Base-by-base conservation (phyloP, 2,888 invertebrate genomes). In the Eutolmus rufibarbis region DNA sequence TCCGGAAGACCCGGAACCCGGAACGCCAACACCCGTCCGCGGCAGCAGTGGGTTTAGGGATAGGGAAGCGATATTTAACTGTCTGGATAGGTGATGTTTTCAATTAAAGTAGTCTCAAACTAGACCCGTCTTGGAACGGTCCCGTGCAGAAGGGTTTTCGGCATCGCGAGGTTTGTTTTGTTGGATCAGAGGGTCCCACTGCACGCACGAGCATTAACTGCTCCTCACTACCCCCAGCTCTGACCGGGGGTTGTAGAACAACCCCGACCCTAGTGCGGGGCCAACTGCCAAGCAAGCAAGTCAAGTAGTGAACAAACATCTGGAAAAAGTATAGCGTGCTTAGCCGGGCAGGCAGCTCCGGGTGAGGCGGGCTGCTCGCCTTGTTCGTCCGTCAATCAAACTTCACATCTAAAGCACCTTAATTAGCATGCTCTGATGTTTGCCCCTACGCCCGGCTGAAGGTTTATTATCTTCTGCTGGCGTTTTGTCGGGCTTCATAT, bases 401-500 rank as follows among this genome's bases (percentile, higher is more conserved):
- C 28, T 79, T 79, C 43, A 79, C 28, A 79, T 79, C 46, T 79
- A 46, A 46, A 43, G 79, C 43, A 79, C 79, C 46, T 79, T 46
- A 79, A 79, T 79, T 79, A 79, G 79, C 79, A 79, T 79, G 79
- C 79, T 46, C 79, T 79, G 46, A 40, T 79, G 23, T 79, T 79
- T 79, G 66, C 37, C 77, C n/a, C 37, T 34, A 74, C 37, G 31
- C 37, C 37, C 77, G 34, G 34, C 40, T 40, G 77, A 40, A 77
- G 77, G 77, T 37, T 77, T 37, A 77, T 77, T 77, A 37, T 77
- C 40, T 77, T 77, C 77, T 77, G 66, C 23, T 66, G 66, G 66
- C 66, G 66, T 66, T 66, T 66, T 66, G 66, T 66, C 66, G 66
- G 66, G 23, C 66, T 66, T 66, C 66, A 66, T 66, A 66, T 66